These are phyloP conservation scores for Ceratina calcarata DNA, from an alignment of 1,140 invertebrate species.

Conservation along the genomic window DNA sequence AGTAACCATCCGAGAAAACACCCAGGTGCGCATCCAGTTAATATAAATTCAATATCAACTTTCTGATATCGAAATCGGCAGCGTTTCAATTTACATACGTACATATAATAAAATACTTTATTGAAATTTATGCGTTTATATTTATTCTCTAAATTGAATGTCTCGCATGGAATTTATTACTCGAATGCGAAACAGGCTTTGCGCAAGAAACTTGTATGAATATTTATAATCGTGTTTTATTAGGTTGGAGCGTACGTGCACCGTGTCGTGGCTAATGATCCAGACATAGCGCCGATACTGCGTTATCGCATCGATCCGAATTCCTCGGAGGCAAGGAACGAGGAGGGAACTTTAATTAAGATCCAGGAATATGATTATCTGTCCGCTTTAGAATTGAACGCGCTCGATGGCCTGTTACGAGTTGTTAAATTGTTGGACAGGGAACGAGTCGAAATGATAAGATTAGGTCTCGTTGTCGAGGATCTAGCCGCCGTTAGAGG, in stretches of 20 bases:
- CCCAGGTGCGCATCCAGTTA: slow-evolving; percentile 80
- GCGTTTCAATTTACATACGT: not conserved
- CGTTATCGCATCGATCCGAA: slow-evolving; percentile 87
- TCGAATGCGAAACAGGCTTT: too few relatives aligned
- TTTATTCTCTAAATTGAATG: too few relatives aligned
- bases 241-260: slow-evolving; percentile 87
- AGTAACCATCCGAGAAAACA: slow-evolving; percentile 88
- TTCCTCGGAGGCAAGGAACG: slow-evolving; percentile 88
- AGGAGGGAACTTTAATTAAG: slow-evolving; percentile 87
- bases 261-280: slow-evolving; percentile 87
- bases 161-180: too few relatives aligned
- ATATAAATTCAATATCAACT: slow-evolving; percentile 13
- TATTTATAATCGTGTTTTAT: not conserved
- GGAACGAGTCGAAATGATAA: slow-evolving; percentile 91
- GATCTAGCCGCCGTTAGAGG: slow-evolving; percentile 90
- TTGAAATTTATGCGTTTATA: too few relatives aligned
- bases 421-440: slow-evolving; percentile 87
- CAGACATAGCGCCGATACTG: slow-evolving; percentile 88
- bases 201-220: not conserved
- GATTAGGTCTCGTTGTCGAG: slow-evolving; percentile 89
- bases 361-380: slow-evolving; percentile 87
- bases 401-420: slow-evolving; percentile 87
- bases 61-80: slow-evolving; percentile 16
- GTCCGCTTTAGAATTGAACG: slow-evolving; percentile 87
- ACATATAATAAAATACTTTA: too few relatives aligned